Evolutionary conservation across 2,888 invertebrate genomes (phyloP), one percentile per base, ranked within the genome.

Genomic region (Chrysotoxum bicinctum): DNA sequence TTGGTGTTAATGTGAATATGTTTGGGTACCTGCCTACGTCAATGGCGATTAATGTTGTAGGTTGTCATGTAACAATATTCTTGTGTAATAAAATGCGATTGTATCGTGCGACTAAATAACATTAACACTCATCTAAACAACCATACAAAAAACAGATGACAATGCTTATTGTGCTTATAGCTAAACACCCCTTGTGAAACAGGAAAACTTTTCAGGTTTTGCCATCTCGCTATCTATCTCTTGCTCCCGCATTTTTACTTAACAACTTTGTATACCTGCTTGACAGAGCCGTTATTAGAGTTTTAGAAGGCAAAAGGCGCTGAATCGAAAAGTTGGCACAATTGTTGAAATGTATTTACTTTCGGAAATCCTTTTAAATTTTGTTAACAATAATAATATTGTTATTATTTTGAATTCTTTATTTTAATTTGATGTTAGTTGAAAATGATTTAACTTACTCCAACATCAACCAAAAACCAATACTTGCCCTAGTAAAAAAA

Each of bases 51-150:
- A 58, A 52, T 50, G 45, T 43, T 77, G 76, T 85, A 69, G 69
- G 69, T 73, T 85, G 81, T 81, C 85, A 85, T 81, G 85, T 85
- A 81, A 85, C 68, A 81, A 68, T 76, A 72, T 76, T 85, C 66
- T 62, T 70, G 60, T 85, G 70, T 80, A 80, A 85, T 85, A 73
- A 81, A 85, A 77, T 48, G 76, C 72, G 69, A 85, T 81, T 64
- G 68, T 85, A 85, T 81, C 81, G 52, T 75, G 66, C 50, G 68
- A 75, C 64, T 56, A 68, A 73, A 76, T 64, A 73, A 76, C 68
- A 66, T 43, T 35, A 19, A 16, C 50, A 23, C 58, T 37, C 58
- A 58, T 37, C 19, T 58, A 56, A 56, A 35, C 5, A 48, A 73
- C 66, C 37, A 58, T 58, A 4, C 14, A 40, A 60, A 62, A 81